Evolutionary conservation across 2,888 invertebrate species (phyloP).

Genomic region (Himalopsyche anomala): DNA sequence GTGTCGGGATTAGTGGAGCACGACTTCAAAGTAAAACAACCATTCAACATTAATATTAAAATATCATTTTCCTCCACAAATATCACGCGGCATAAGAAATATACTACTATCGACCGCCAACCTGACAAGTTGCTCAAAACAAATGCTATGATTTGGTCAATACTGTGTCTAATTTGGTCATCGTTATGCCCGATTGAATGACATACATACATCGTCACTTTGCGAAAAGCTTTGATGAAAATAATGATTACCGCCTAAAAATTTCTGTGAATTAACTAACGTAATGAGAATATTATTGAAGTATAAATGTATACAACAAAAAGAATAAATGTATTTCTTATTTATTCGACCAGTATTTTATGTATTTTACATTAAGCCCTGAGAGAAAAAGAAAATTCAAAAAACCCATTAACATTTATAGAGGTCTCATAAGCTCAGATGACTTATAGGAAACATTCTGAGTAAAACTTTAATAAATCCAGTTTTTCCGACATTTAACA

Average conservation of each 20-base stretch:
- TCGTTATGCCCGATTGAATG: not conserved
- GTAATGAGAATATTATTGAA: not conserved
- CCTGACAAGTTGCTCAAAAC: not conserved
- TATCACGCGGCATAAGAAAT: not conserved
- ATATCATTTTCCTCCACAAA: not conserved
- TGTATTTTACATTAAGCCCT: no score
- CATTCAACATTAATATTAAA: slow-evolving; percentile 8
- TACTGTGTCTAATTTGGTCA: not conserved
- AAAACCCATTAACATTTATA: no score
- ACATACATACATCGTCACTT: not conserved
- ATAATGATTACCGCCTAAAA: not conserved
- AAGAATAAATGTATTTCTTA: no score
- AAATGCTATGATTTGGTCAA: not conserved
- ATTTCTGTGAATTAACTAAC: not conserved
- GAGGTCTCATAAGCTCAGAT: no score
- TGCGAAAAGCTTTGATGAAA: not conserved
- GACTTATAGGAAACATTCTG: no score
- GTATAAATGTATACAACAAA: no score
- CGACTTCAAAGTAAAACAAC: slow-evolving; percentile 27
- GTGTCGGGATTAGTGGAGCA: slow-evolving; percentile 51
- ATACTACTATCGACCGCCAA: not conserved
- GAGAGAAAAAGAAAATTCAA: no score
- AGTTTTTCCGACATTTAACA: no score
- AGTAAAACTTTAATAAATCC: no score
- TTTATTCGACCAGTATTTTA: no score